phyloP scores from a whole-genome alignment of 2,888 invertebrate genomes.

The Xestia sexstrigata region DNA sequence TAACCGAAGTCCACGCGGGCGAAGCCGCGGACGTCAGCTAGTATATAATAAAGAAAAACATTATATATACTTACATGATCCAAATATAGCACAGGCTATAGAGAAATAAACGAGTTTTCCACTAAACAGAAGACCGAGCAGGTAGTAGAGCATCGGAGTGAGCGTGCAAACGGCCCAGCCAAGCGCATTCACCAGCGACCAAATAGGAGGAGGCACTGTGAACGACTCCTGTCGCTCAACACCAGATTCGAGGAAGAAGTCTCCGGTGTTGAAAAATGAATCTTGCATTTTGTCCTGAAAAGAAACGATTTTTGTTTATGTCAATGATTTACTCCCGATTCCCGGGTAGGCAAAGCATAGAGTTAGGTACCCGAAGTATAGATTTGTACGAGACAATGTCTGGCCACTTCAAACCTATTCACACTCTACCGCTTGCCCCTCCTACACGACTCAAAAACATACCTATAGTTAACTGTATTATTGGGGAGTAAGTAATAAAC shows the following conservation, averaged over 20 bases:
- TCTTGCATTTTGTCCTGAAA: slow-evolving; percentile 93
- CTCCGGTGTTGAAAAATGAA: slow-evolving; percentile 94
- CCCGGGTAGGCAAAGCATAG: background rate
- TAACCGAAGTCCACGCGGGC: no score
- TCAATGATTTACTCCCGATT: background rate
- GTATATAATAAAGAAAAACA: background rate
- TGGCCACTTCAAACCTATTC: background rate
- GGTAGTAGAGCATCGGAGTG: slow-evolving; percentile 93
- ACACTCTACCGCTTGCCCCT: background rate
- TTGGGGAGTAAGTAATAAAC: background rate
- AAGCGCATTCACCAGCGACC: slow-evolving; percentile 93
- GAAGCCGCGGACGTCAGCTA: no score
- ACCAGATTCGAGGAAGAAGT: slow-evolving; percentile 95
- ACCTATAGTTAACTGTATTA: background rate
- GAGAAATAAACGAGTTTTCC: slow-evolving; percentile 93
- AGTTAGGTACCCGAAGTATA: background rate
- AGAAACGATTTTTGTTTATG: background rate
- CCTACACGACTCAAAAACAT: background rate
- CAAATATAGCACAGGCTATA: slow-evolving; percentile 93
- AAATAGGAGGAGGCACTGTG: slow-evolving; percentile 90
- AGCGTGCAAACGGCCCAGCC: slow-evolving; percentile 93
- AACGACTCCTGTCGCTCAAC: slow-evolving; percentile 92
- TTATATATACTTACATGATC: slow-evolving; percentile 93
- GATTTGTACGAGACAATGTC: background rate
- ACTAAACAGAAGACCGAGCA: slow-evolving; percentile 92